Conservation (phyloP, 2,888 invertebrate species). For the Coleophora deauratella region DNA sequence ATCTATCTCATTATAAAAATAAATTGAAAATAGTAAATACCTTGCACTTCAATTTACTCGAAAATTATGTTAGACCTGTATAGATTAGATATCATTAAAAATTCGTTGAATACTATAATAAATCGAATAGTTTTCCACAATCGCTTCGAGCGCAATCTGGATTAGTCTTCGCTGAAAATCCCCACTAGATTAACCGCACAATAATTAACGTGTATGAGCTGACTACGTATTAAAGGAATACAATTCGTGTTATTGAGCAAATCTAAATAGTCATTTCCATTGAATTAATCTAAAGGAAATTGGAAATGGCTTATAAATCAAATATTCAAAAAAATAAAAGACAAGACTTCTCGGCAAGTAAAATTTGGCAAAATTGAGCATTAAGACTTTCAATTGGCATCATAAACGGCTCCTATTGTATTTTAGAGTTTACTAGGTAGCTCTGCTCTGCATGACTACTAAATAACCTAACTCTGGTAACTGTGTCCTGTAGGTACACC, state of each 20-base stretch:
- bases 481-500: conserved; percentile 62
- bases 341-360: conserved; percentile 68
- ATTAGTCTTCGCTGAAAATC: no score
- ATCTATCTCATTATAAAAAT: no score
- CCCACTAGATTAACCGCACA: conserved; percentile 23
- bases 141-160: no score
- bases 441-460: conserved; percentile 43
- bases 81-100: no score
- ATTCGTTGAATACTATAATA: no score
- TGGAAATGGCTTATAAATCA: conserved; percentile 36
- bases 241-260: conserved; percentile 62
- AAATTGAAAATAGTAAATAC: no score
- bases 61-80: no score
- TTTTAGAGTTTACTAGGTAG: conserved; percentile 54
- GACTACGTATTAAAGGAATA: conserved; percentile 45
- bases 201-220: conserved; percentile 33
- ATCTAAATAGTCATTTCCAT: conserved; percentile 31
- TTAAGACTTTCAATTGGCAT: conserved; percentile 67
- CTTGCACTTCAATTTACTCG: no score
- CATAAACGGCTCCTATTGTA: no score
- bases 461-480: conserved; percentile 67
- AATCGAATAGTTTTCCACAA: no score
- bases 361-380: conserved; percentile 75
- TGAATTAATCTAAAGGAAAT: conserved; percentile 24
- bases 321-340: conserved; percentile 46